phyloP scores from a whole-genome alignment of 2,888 invertebrate species.

The Nephrocerus scutellatus region DNA sequence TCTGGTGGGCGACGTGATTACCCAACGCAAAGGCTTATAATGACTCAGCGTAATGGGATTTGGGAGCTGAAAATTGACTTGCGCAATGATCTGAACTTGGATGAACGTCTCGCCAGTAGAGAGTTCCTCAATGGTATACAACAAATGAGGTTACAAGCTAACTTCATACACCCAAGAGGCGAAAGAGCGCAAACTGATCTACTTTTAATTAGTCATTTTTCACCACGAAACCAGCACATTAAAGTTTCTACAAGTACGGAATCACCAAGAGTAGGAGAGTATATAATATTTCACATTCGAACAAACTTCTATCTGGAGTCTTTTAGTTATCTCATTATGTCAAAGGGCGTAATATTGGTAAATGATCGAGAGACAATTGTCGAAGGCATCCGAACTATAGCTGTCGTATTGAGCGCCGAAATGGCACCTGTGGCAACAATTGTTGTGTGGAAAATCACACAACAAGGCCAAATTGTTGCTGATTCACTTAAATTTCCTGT shows the following conservation, averaged over 20 bases:
- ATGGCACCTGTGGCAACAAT: constrained; percentile 91
- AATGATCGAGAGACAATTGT: constrained; percentile 80
- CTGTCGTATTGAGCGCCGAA: constrained; percentile 74
- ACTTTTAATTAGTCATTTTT: constrained; percentile 69
- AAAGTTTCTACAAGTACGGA: constrained; percentile 80
- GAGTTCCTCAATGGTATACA: constrained; percentile 61
- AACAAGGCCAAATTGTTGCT: constrained; percentile 76
- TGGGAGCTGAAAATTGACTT: constrained; percentile 80
- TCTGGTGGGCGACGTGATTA: constrained; percentile 60
- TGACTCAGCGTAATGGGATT: constrained; percentile 65
- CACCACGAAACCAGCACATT: constrained; percentile 74
- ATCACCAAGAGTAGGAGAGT: constrained; percentile 82
- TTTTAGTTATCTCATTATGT: constrained; percentile 86
- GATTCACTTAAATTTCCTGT: constrained; percentile 96
- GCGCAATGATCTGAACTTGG: constrained; percentile 53
- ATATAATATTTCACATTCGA: constrained; percentile 88
- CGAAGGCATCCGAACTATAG: constrained; percentile 68
- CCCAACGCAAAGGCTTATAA: constrained; percentile 55
- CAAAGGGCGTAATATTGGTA: constrained; percentile 83
- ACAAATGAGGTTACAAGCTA: constrained; percentile 61
- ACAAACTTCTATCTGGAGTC: constrained; percentile 83
- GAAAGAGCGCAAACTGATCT: constrained; percentile 62
- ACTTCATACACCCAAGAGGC: constrained; percentile 62
- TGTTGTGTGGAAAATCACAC: constrained; percentile 78
- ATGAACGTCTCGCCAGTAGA: constrained; percentile 53